Base-by-base conservation (phyloP, 2,113 vertebrate genomes). In the Hucho hucho region DNA sequence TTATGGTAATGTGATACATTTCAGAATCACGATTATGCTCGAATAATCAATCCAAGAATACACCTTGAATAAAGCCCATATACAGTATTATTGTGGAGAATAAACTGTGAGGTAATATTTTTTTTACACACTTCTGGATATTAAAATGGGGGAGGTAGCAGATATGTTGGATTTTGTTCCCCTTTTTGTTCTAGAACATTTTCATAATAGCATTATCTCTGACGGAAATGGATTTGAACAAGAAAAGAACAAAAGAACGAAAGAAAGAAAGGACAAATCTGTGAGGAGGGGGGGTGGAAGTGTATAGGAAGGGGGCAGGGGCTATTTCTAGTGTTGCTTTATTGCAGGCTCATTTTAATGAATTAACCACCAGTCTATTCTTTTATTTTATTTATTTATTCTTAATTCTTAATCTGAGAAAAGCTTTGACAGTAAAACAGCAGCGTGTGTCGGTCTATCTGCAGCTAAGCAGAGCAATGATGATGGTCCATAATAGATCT, bases 351-450 rank as follows among this genome's bases (percentile, higher is more conserved):
- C 66, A 25, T 75, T 43, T 87, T 77, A 74, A 81, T 79, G 66
- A 79, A 78, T 86, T 83, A 78, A 70, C 47, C 1, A 70, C 56
- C 1, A 9, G 74, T 64, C 64, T 71, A 43, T 83, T 81, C 83
- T 24, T 2, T n/a, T n/a, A n/a, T n/a, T n/a, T n/a, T n/a, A n/a
- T n/a, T n/a, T n/a, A n/a, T n/a, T n/a, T n/a, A n/a, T n/a, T 81
- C 83, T 24, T 2, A 59, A 59, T 59, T 14, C 14, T 78, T 76
- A 79, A 83, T 83, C 88, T 79, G 74, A 72, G 80, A 79, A 85
- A 64, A 70, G 80, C 82, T 87, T 82, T 83, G 79, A 88, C 81
- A 84, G 84, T 77, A 85, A 84, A 86, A 86, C 75, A 79, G 79
- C 72, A 77, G 75, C 1, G 4, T 53, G 12, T 3, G 14, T 53